Base-by-base conservation (phyloP, 2,797 vertebrate genomes). In the Epinephelus coioides region DNA sequence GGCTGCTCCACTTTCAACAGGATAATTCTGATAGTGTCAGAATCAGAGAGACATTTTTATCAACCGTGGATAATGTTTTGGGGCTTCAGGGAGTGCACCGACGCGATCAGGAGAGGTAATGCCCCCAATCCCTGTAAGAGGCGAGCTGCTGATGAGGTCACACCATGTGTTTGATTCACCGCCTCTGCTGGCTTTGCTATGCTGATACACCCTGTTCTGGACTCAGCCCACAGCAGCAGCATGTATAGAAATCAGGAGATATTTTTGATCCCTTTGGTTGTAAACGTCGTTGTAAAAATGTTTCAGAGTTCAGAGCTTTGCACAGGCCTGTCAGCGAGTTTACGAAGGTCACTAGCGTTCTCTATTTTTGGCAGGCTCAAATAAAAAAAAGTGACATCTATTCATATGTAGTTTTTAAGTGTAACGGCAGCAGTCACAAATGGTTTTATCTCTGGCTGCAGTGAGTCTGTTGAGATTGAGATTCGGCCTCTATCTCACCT, bases 101-200 rank as follows among this genome's bases (percentile, higher is more conserved):
- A 7, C 64, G 44, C 3, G 53, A 84, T 85, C 70, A 65, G 79
- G 76, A 66, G 76, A 81, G 68, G 56, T 77, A 81, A 85, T 83
- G 70, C 83, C 57, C 77, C 46, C 76, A 68, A 34, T 75, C 78
- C 71, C 34, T 69, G 47, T 72, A 47, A 78, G 66, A 86, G 54
- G 79, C 27, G 3, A 69, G 68, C 12, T 59, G 51, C 73, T 88
- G 82, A 88, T 89, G 90, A 92, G 87, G 85, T 87, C 90, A 84
- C 79, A 79, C 54, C 60, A 50, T 75, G 75, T 73, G 69, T 79
- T 73, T 86, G 89, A 94, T 92, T 93, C 88, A 89, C 77, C 76
- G 73, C 84, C 40, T 73, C 63, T 46, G 69, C 74, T 54, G 62
- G 10, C 49, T 67, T 53, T 64, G 68, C 75, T 65, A 13, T 63